Evolutionary conservation across 2,113 vertebrate species (phyloP), one percentile per base, ranked within the genome.

Genomic region (Falcunculus frontatus): DNA sequence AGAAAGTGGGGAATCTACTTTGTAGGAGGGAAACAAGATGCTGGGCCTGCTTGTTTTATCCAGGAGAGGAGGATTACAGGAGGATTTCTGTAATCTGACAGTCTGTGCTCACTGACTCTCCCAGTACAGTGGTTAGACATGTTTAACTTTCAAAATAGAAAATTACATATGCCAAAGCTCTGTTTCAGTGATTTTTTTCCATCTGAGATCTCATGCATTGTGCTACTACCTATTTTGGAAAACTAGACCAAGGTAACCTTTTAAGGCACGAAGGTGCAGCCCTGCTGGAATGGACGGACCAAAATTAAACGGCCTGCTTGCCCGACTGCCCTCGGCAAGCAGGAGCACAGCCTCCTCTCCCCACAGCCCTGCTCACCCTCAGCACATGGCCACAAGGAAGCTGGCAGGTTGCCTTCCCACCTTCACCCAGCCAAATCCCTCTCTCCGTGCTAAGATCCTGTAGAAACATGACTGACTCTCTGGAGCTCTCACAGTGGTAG

Each of bases 371-470:
- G 18, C 3, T 65, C 50, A 52, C 17, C 33, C 57, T 27, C 60
- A 27, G 41, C 60, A 39, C 1, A 0, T 16, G 27, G 10, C 23
- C 60, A 27, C 1, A 0, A 10, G 0, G 0, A 23, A 44, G 41
- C 27, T 16, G 65, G 25, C 27, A n/a, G 17, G 13, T 9, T 49
- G 21, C n/a, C 47, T 63, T 44, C 35, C 14, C 17, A 5, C 7
- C 7, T 6, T 16, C 9, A 23, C 7, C 33, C 8, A 4, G 56
- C n/a, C 57, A 50, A 27, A 73, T 49, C 23, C 22, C 39, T 60
- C 33, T 62, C 17, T 56, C 18, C 8, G 0, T 53, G 27, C 20
- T 32, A 35, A 39, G 19, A 49, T 20, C 20, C 27, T 44, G 14
- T 1, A 77, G 29, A 50, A 87, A 65, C 15, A 8, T 4, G n/a